Evolutionary conservation across 1,140 invertebrate genomes (phyloP), one percentile per base, ranked within the genome.

Genomic region (Sipha flava): DNA sequence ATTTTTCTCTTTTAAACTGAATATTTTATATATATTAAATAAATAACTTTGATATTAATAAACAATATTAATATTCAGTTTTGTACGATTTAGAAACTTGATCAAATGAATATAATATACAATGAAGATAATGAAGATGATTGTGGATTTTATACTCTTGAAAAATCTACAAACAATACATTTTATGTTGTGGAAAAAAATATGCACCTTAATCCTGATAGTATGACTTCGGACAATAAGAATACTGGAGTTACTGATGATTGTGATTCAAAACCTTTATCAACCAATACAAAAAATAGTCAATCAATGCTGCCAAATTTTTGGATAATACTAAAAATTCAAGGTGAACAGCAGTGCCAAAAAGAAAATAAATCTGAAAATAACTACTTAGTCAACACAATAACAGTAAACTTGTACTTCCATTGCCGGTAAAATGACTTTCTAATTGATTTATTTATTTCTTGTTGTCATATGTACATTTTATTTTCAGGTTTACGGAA

Each of bases 261-360:
- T 40, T n/a, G 34, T 40, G 47, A 21, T 12, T 52, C 68, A 2
- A 18, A 52, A n/a, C 87, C 89, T 54, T 91, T 89, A 89, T 82
- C 90, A 10, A 84, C 85, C 73, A 87, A 89, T 73, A 82, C 89
- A 4, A 88, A 89, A 79, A 86, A 85, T 52, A 87, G 87, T 62
- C 84, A 88, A 79, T 85, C 86, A 29, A 82, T 85, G 23, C 83
- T 92, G n/a, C 91, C 92, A 0, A 90, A 91, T 83, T 94, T 94
- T 85, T 94, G 93, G 93, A 85, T 94, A 1, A 91, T 94, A 66
- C 85, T 93, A 82, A 87, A 88, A 80, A 86, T 93, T 26, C 34
- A 77, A n/a, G 31, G 12, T 0, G 18, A 59, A 26, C 4, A 37
- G 26, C 21, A 18, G 26, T 21, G 23, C 5, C 49, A 77, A 57